A percentile compares a stretch with the other conserved stretches of the same genome.
phyloP scores from a whole-genome alignment of 2,888 invertebrate genomes.

The Nomada lathburiana region DNA sequence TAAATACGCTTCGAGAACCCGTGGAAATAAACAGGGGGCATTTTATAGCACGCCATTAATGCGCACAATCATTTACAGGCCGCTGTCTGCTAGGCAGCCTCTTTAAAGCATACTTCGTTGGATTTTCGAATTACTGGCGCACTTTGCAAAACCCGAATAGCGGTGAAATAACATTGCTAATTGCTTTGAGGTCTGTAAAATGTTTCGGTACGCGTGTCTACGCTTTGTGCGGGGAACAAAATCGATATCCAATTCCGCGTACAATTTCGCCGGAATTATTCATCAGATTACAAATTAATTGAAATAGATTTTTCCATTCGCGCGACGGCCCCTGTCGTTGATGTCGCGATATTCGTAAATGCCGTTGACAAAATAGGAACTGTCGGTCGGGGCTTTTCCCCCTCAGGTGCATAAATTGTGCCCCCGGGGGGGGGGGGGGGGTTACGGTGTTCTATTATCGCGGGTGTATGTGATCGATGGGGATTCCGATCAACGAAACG shows the following conservation, averaged over 20 bases:
- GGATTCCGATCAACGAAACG: constrained; percentile 60
- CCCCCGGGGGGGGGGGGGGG: constrained; percentile 23
- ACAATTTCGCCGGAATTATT: too few species aligned
- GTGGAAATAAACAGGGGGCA: constrained; percentile 41
- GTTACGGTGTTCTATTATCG: constrained; percentile 54
- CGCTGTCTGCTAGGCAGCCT: constrained; percentile 4
- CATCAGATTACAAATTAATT: too few species aligned
- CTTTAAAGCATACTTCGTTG: constrained; percentile 7
- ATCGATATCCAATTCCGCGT: too few species aligned
- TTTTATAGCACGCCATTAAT: constrained; percentile 47
- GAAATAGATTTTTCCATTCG: too few species aligned
- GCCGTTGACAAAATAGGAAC: constrained; percentile 3
- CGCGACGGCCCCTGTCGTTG: too few species aligned
- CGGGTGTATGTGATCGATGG: constrained; percentile 67
- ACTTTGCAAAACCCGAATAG: background rate
- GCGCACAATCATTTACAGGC: constrained; percentile 34
- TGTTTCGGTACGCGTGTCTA: background rate
- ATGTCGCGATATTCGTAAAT: too few species aligned
- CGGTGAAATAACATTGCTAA: background rate
- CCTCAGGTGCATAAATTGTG: constrained; percentile 49
- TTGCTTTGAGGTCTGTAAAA: background rate
- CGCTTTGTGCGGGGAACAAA: background rate
- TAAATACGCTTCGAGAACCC: constrained; percentile 26
- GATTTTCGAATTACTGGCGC: constrained; percentile 23
- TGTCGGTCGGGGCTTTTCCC: constrained; percentile 49